Conservation (phyloP, 2,797 vertebrate species). For the Hippocampus kuda region DNA sequence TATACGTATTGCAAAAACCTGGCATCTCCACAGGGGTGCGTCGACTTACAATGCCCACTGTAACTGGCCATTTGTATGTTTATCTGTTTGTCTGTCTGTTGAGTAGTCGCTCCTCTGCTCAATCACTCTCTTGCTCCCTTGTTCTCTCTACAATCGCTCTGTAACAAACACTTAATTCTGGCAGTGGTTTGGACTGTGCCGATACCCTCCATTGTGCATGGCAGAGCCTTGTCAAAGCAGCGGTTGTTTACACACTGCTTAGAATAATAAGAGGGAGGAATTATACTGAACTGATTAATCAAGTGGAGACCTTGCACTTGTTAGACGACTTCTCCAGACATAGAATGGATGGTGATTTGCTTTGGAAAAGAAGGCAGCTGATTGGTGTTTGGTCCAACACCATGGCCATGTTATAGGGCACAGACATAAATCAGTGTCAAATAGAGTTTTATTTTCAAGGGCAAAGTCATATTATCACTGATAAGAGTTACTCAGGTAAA, state of each 20-base stretch:
- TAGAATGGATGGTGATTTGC: constrained; percentile 54
- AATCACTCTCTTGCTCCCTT: constrained; percentile 37
- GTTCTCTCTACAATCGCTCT: constrained; percentile 55
- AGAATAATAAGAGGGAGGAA: constrained; percentile 53
- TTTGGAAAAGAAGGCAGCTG: constrained; percentile 50
- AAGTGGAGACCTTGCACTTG: constrained; percentile 48
- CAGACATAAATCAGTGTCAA: constrained; percentile 8
- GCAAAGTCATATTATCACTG: constrained; percentile 8
- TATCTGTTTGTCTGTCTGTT: constrained; percentile 49
- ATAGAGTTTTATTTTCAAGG: constrained; percentile 14
- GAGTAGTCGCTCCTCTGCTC: constrained; percentile 43
- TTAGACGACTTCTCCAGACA: constrained; percentile 46
- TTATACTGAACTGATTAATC: constrained; percentile 61
- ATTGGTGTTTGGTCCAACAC: constrained; percentile 44
- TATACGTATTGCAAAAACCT: neutral
- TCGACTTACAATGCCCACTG: neutral
- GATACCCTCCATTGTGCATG: constrained; percentile 54
- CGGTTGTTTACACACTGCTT: constrained; percentile 61
- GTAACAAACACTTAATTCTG: constrained; percentile 62
- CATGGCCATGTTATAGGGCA: constrained; percentile 28
- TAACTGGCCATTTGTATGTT: constrained; percentile 45
- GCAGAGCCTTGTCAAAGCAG: constrained; percentile 58
- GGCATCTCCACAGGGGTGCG: neutral
- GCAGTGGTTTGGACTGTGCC: constrained; percentile 57
- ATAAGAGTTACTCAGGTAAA: neutral